phyloP scores from a whole-genome alignment of 2,797 vertebrate genomes.

The Heliangelus exortis region DNA sequence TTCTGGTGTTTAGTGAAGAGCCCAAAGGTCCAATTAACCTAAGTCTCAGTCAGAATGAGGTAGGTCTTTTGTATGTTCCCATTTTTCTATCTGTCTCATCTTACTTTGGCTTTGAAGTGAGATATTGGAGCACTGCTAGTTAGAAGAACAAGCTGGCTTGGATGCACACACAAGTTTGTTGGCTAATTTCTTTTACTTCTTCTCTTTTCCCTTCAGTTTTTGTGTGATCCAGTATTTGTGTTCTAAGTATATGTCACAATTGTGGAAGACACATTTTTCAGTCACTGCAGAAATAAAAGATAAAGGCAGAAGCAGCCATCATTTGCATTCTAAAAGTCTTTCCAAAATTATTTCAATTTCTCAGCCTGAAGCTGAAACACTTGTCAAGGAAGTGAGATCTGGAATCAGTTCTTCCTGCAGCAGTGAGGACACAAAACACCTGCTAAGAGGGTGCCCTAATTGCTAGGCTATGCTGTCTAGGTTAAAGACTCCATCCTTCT shows the following conservation, averaged over 20 bases:
- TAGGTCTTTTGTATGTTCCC: not conserved
- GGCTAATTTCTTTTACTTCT: not conserved
- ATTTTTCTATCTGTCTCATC: not conserved
- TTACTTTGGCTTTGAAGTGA: not conserved
- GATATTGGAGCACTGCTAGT: not conserved
- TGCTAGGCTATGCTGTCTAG: not conserved
- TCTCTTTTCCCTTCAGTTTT: not conserved
- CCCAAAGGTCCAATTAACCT: not conserved
- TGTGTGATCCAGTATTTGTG: not conserved
- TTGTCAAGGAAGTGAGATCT: not conserved
- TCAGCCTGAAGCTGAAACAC: not conserved
- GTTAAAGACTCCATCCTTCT: not conserved
- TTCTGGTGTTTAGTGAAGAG: not conserved
- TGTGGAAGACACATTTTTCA: not conserved
- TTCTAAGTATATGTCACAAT: not conserved
- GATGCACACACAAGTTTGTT: not conserved
- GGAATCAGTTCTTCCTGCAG: not conserved
- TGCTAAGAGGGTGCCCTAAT: not conserved
- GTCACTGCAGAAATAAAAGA: not conserved
- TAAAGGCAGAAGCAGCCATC: rapidly evolving
- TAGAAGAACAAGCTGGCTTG: not conserved
- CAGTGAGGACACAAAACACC: not conserved
- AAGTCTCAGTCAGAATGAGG: not conserved
- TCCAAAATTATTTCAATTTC: not conserved
- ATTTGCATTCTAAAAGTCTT: not conserved